phyloP scores from a whole-genome alignment of 2,797 vertebrate genomes.

The Phoebastria nigripes region DNA sequence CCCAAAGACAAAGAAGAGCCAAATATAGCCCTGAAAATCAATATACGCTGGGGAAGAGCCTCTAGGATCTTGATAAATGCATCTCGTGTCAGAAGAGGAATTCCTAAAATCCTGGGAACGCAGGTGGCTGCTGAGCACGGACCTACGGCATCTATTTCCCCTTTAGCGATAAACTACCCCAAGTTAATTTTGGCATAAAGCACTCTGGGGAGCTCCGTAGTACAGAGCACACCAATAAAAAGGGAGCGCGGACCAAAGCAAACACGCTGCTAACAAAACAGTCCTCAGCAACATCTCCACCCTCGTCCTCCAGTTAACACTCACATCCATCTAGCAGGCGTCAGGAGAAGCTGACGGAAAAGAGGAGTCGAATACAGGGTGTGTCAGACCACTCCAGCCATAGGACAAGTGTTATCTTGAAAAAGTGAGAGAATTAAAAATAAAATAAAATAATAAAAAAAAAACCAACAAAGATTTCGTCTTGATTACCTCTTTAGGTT shows the following conservation, averaged over 20 bases:
- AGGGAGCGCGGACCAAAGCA: background rate
- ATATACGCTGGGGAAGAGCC: background rate
- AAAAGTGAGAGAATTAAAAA: background rate
- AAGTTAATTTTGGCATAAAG: background rate
- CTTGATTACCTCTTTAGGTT: background rate
- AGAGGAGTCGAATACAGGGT: rapidly evolving
- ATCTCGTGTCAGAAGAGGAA: background rate
- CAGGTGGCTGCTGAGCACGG: background rate
- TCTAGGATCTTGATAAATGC: background rate
- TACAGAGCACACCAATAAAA: background rate
- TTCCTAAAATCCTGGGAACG: background rate
- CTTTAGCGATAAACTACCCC: background rate
- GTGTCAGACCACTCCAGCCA: background rate
- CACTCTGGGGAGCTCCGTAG: background rate
- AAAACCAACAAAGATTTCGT: background rate
- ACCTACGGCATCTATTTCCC: background rate
- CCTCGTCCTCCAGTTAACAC: background rate
- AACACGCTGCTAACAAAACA: rapidly evolving
- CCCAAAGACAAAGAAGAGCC: background rate
- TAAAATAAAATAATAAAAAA: background rate
- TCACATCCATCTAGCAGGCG: background rate
- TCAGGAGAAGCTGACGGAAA: background rate
- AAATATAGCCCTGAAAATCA: conserved; percentile 40
- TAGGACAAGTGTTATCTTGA: rapidly evolving
- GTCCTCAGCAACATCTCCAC: background rate